phyloP scores from a whole-genome alignment of 2,113 vertebrate genomes.

The Ciconia stormi region DNA sequence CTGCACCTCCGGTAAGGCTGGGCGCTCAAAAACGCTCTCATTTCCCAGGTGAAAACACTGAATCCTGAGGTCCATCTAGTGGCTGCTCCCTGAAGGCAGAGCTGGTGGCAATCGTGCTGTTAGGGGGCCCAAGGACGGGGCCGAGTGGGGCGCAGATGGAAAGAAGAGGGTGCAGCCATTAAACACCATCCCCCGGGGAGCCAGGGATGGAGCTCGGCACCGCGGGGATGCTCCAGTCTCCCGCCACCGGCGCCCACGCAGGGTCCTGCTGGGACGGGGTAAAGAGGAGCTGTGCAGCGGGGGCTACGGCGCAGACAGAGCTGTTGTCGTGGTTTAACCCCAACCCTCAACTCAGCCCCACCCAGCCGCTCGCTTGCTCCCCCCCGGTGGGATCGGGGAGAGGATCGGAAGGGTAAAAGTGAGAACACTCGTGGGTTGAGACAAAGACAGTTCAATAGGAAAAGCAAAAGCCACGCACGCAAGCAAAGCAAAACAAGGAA shows the following conservation, averaged over 20 bases:
- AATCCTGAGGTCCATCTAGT: not conserved
- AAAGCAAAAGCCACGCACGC: too few species aligned
- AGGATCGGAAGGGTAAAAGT: too few species aligned
- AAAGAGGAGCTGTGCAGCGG: not conserved
- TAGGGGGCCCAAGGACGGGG: not conserved
- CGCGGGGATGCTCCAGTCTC: not conserved
- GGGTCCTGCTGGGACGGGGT: not conserved
- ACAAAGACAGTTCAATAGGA: too few species aligned
- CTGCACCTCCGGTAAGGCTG: too few species aligned
- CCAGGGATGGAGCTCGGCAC: not conserved
- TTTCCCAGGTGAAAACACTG: not conserved
- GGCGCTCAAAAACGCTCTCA: not conserved
- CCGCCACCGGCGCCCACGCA: rapidly evolving
- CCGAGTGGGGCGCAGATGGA: not conserved
- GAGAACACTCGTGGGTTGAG: too few species aligned
- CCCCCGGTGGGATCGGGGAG: too few species aligned
- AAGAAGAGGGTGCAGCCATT: not conserved
- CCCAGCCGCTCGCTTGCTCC: too few species aligned
- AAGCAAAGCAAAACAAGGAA: too few species aligned
- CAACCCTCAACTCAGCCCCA: too few species aligned
- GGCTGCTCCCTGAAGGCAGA: not conserved
- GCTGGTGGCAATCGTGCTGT: not conserved
- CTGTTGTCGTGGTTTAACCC: too few species aligned
- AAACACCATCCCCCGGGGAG: not conserved
- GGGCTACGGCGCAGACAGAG: not conserved